A percentile compares a stretch with the other conserved stretches of the same genome.
These are phyloP conservation scores for Lophochroa leadbeateri DNA, from an alignment of 2,113 vertebrate species.

Conservation along the genomic window DNA sequence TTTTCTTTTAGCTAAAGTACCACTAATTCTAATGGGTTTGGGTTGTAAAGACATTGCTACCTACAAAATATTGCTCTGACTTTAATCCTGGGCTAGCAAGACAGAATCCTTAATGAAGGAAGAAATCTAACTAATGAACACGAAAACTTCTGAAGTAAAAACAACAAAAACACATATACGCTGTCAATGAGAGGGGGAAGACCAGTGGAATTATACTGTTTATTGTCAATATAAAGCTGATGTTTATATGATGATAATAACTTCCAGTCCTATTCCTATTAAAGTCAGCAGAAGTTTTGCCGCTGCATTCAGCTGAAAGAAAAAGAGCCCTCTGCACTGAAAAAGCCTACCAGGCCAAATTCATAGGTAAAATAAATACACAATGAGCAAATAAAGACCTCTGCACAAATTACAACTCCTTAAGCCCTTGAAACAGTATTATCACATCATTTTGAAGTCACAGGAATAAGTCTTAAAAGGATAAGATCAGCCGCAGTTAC, in stretches of 20 bases:
- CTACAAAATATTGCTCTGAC: background rate
- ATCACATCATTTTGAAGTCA: background rate
- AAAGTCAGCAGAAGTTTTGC: background rate
- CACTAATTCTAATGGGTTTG: conserved; percentile 8
- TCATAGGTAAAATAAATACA: background rate
- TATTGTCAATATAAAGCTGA: background rate
- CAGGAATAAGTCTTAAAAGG: background rate
- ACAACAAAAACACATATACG: background rate
- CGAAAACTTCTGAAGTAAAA: background rate
- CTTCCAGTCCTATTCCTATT: background rate
- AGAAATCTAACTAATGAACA: background rate
- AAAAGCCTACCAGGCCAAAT: background rate
- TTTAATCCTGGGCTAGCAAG: background rate
- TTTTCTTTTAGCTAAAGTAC: background rate
- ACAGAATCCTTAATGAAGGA: background rate
- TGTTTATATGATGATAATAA: background rate
- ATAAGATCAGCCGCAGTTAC: background rate
- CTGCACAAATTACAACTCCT: background rate
- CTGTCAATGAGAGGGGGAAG: background rate
- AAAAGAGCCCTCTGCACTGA: background rate
- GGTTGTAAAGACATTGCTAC: background rate
- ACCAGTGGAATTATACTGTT: background rate
- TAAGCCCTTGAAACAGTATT: background rate
- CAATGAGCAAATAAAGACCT: background rate
- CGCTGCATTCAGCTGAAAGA: background rate